A percentile compares a stretch with the other conserved stretches of the same genome.
Conservation (phyloP, 1,140 invertebrate genomes). For the Lepeophtheirus salmonis region DNA sequence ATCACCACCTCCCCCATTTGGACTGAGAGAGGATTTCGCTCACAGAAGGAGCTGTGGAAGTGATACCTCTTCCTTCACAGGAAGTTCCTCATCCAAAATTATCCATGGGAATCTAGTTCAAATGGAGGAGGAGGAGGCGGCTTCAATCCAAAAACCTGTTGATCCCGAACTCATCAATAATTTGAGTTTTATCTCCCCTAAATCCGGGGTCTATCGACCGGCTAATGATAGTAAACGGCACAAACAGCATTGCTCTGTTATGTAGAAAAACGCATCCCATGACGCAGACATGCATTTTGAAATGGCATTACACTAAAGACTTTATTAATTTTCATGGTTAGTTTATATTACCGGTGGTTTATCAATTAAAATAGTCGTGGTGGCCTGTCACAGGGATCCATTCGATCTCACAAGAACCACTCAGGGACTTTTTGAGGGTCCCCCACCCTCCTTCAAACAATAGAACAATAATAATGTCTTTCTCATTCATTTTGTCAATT, state of each 20-base stretch:
- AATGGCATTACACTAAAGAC: too few species aligned
- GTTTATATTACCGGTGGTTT: too few species aligned
- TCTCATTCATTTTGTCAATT: too few species aligned
- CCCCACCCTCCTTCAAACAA: too few species aligned
- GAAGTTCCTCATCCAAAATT: not conserved
- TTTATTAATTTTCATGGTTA: too few species aligned
- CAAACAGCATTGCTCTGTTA: conserved; percentile 10
- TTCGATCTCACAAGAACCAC: too few species aligned
- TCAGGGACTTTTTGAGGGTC: too few species aligned
- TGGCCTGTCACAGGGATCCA: too few species aligned
- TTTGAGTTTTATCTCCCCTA: conserved; percentile 14
- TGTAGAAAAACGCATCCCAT: conserved; percentile 4
- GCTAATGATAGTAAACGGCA: not conserved
- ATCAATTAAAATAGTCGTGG: too few species aligned
- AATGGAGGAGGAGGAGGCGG: not conserved
- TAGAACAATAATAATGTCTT: too few species aligned
- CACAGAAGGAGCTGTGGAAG: not conserved
- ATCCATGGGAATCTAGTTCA: not conserved
- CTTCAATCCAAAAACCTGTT: not conserved
- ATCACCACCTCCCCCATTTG: not conserved
- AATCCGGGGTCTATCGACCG: conserved; percentile 16
- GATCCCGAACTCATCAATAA: conserved; percentile 12
- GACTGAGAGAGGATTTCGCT: not conserved
- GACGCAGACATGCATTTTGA: too few species aligned
- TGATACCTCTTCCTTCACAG: not conserved